Conservation (phyloP, 2,113 vertebrate species). For the Peromyscus californicus region DNA sequence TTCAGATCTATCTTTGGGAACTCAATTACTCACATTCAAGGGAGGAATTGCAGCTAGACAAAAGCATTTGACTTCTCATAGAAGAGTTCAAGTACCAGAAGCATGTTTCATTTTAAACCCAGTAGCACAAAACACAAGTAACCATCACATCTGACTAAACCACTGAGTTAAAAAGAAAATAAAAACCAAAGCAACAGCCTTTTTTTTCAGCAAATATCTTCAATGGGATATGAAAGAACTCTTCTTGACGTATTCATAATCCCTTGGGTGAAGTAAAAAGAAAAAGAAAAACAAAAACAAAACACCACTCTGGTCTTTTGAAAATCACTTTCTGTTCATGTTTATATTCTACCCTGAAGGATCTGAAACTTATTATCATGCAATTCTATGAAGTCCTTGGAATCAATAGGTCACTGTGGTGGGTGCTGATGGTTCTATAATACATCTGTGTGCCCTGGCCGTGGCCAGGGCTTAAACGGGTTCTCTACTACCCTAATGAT, state of each 20-base stretch:
- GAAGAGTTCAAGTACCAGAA: slow-evolving; percentile 64
- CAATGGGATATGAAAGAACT: slow-evolving; percentile 36
- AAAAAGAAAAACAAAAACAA: background rate
- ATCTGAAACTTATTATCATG: background rate
- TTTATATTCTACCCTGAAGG: slow-evolving; percentile 56
- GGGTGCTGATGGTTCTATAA: background rate
- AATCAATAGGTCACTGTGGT: background rate
- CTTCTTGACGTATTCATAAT: background rate
- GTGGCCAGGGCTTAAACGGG: no score
- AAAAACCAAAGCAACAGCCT: background rate
- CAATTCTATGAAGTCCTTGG: background rate
- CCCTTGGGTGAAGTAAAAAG: background rate
- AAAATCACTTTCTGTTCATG: slow-evolving; percentile 47
- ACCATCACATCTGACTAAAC: slow-evolving; percentile 9
- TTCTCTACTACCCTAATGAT: no score
- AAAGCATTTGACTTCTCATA: slow-evolving; percentile 47
- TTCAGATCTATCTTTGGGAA: slow-evolving; percentile 55
- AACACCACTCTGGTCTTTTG: background rate
- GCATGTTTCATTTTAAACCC: slow-evolving; percentile 52
- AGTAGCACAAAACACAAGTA: slow-evolving; percentile 36
- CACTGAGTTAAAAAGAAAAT: slow-evolving; percentile 58
- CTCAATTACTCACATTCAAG: background rate
- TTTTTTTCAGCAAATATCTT: slow-evolving; percentile 49
- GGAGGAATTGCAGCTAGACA: slow-evolving; percentile 10
- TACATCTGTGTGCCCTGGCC: background rate